Conservation (phyloP, 2,797 vertebrate species). For the Muraenolepis orangiensis region DNA sequence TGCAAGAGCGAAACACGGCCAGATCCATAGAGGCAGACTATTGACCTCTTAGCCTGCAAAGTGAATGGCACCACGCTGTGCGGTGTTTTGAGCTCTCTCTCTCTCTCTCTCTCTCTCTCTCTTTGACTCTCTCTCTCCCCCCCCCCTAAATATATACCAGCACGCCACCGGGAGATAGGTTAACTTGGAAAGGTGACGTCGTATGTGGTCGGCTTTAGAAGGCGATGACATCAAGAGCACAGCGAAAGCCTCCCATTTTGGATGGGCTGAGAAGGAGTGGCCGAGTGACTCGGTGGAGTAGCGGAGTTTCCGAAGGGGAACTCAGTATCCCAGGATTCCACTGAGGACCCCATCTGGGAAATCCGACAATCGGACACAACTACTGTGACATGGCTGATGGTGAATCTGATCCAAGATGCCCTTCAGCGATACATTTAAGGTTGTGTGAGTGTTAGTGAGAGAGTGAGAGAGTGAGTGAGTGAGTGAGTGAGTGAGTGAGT, state of each 20-base stretch:
- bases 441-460: not conserved
- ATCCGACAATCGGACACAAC: not conserved
- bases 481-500: not conserved
- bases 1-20: not conserved
- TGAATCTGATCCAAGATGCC: not conserved
- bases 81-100: too few species aligned
- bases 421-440: too few species aligned
- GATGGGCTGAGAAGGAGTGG: not conserved
- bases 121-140: too few species aligned
- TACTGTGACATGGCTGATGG: not conserved
- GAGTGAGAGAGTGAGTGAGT: not conserved
- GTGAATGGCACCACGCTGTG: conserved; percentile 27
- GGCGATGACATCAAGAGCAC: not conserved
- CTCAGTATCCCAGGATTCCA: not conserved
- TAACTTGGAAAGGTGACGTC: not conserved
- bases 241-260: not conserved
- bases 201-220: not conserved
- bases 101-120: too few species aligned
- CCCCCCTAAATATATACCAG: not conserved
- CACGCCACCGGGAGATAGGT: not conserved
- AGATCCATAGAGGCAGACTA: conserved; percentile 9
- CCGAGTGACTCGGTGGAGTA: too few species aligned
- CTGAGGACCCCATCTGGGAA: not conserved
- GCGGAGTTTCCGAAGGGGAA: too few species aligned
- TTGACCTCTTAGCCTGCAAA: conserved; percentile 33